Percentiles rank a stretch among this genome's conserved stretches.
Evolutionary conservation across 2,888 invertebrate species (phyloP).

Genomic region (Xestia ashworthii): DNA sequence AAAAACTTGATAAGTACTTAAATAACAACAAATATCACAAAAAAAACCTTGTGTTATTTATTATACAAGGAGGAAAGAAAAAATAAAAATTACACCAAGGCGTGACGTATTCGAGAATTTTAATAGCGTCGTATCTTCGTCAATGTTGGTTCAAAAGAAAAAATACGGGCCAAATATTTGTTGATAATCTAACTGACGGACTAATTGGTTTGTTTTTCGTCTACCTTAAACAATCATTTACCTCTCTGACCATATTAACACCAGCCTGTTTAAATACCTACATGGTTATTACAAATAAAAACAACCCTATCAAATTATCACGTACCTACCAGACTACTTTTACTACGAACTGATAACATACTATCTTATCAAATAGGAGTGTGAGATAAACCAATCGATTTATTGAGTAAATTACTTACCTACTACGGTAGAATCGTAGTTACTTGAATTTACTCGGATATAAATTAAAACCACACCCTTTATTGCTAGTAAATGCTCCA

Average conservation of each 20-base stretch:
- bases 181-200: too few relatives aligned
- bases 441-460: neutral
- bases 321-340: slow-evolving; percentile 10
- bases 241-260: neutral
- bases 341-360: slow-evolving; percentile 5
- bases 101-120: too few relatives aligned
- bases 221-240: too few relatives aligned
- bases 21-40: too few relatives aligned
- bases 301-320: neutral
- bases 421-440: neutral
- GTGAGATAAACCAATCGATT: slow-evolving; percentile 50
- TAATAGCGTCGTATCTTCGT: too few relatives aligned
- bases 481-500: neutral
- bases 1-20: too few relatives aligned
- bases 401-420: slow-evolving; percentile 15
- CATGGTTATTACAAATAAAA: slow-evolving; percentile 9
- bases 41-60: too few relatives aligned
- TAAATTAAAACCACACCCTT: neutral
- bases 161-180: too few relatives aligned
- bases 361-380: slow-evolving; percentile 33
- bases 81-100: too few relatives aligned
- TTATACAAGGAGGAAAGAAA: too few relatives aligned
- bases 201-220: too few relatives aligned
- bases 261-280: slow-evolving; percentile 2
- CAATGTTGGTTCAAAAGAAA: too few relatives aligned